Percentiles rank a stretch among this genome's conserved stretches.
Evolutionary conservation across 2,113 vertebrate species (phyloP).

Genomic region (Aleadryas rufinucha): DNA sequence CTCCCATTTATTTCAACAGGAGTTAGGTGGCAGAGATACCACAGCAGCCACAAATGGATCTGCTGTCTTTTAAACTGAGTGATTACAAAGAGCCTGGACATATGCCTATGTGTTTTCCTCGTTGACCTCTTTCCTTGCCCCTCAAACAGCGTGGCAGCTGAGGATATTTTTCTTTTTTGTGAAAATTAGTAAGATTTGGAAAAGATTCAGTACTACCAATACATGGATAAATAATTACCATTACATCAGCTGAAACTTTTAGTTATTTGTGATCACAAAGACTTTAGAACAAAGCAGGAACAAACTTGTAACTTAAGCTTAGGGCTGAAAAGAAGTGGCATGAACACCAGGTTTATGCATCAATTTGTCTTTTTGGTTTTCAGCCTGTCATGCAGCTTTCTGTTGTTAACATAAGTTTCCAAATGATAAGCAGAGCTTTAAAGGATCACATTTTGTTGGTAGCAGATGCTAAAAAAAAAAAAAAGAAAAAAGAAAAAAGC

Average conservation of each 20-base stretch:
- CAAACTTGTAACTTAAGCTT: not conserved
- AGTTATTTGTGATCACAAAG: not conserved
- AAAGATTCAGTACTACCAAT: not conserved
- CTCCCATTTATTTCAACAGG: not conserved
- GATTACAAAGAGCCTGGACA: not conserved
- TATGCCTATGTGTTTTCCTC: not conserved
- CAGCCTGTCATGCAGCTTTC: conserved; percentile 7
- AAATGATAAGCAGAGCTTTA: not conserved
- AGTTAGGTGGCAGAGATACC: not conserved
- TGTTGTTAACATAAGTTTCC: not conserved
- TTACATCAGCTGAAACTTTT: not conserved
- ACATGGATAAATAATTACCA: not conserved
- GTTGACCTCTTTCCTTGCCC: not conserved
- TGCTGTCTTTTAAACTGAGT: not conserved
- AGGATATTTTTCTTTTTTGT: not conserved
- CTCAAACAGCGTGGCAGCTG: not conserved
- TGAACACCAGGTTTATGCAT: conserved; percentile 1
- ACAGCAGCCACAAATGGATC: not conserved
- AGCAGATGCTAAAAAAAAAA: not conserved
- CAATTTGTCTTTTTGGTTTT: conserved; percentile 14
- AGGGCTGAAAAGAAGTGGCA: not conserved
- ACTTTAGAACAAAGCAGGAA: not conserved
- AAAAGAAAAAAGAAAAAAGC: not conserved
- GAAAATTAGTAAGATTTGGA: not conserved
- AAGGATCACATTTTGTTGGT: not conserved